Base-by-base conservation (phyloP, 2,797 vertebrate species). In the Xenentodon cancila region DNA sequence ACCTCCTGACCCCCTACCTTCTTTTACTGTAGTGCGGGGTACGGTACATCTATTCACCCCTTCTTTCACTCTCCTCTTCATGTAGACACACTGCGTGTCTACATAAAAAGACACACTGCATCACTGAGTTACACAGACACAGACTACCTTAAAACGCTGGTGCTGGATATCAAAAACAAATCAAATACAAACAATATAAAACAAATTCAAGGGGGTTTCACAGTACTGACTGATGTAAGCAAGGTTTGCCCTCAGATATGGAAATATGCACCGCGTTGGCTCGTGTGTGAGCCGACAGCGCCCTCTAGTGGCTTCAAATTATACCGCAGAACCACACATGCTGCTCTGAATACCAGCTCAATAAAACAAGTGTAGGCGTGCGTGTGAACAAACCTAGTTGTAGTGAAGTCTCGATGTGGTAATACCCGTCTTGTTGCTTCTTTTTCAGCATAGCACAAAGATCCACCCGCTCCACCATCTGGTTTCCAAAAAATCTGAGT, bases 381-480 rank as follows among this genome's bases (percentile, higher is more conserved):
- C 2, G 27, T 40, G 9, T n/a, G 46, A 5, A 73, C 86, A 88
- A 3, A 89, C 91, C 82, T 1, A 92, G 77, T 18, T 73, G 87
- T 21, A 90, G 87, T 50, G 91, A 89, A 0, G 80, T 79, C 79
- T 92, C 91, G 0, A 84, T 89, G 82, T 92, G 84, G 72, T 91
- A 92, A 77, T 92, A 92, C 37, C 90, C 89, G 0, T 87, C 86
- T 30, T 80, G 68, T 42, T 90, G 87, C 81, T 97, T 98, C 87
- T 95, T 96, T 90, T 98, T 98, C 87, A 95, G 59, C 97, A 99
- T 98, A 69, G 97, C 98, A 82, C 98, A 99, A 78, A 99, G 95
- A 87, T 99, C 97, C 53, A 99, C 78, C 30, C 92, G 91, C 43
- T 90, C 91, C 30, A 97, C 86, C 0, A 73, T 68, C 90, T 99